Conservation (phyloP, 2,797 vertebrate species). For the Triplophysa bombifrons region DNA sequence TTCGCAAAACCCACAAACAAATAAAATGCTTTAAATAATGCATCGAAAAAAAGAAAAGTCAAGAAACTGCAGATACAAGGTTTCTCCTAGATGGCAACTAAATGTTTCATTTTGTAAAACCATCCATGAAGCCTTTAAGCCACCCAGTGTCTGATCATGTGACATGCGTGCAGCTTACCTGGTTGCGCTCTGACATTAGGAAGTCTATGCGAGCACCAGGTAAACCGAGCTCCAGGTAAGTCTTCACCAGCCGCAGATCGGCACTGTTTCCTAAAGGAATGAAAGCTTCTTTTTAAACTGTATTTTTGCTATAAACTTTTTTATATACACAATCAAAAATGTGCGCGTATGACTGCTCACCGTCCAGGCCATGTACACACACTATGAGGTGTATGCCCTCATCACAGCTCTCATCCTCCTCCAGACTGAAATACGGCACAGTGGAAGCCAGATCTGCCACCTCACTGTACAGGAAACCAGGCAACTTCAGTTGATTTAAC, state of each 20-base stretch:
- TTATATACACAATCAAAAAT: neutral
- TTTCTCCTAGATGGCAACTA: too few relatives aligned
- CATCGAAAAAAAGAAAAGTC: too few relatives aligned
- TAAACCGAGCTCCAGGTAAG: slow-evolving; percentile 95
- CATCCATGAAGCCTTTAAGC: neutral
- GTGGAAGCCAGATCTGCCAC: slow-evolving; percentile 89
- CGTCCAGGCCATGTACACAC: slow-evolving; percentile 96
- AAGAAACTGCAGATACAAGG: too few relatives aligned
- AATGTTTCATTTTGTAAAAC: neutral
- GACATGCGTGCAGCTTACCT: slow-evolving; percentile 72
- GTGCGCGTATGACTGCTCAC: slow-evolving; percentile 68
- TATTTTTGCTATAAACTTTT: neutral
- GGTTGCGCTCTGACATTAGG: slow-evolving; percentile 98
- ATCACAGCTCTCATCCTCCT: slow-evolving; percentile 88
- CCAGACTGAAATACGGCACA: slow-evolving; percentile 92
- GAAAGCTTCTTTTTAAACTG: neutral
- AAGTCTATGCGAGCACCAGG: slow-evolving; percentile 95
- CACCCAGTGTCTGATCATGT: neutral
- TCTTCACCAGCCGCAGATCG: slow-evolving; percentile 95
- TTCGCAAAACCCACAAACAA: too few relatives aligned
- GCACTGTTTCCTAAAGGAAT: slow-evolving; percentile 89
- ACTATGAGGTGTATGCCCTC: slow-evolving; percentile 96
- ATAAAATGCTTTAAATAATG: too few relatives aligned
- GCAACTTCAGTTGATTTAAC: slow-evolving; percentile 89
- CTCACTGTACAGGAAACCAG: slow-evolving; percentile 96